Evolutionary conservation across 2,888 invertebrate species (phyloP).

Genomic region (Rotaria macrura): DNA sequence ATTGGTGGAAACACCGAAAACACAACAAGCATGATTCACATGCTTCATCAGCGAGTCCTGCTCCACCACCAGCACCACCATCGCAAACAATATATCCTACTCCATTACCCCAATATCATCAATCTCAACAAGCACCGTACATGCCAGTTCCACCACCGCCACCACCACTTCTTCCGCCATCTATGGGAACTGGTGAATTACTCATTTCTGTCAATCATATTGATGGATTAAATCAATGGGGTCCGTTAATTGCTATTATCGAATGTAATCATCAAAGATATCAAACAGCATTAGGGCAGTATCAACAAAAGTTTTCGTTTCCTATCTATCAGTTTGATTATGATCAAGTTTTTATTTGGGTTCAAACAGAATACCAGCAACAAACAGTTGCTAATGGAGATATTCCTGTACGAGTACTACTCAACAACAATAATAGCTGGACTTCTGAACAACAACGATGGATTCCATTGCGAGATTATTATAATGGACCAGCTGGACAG

Average conservation of each 20-base stretch:
- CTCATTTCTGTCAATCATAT: background rate
- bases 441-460: background rate
- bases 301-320: background rate
- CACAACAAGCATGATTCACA: background rate
- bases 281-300: background rate
- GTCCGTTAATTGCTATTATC: background rate
- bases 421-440: background rate
- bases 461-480: background rate
- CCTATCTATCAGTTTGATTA: background rate
- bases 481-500: background rate
- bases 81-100: background rate
- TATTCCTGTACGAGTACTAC: background rate
- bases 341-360: background rate
- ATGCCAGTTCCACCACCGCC: background rate
- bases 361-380: constrained; percentile 1
- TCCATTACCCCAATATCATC: background rate
- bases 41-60: background rate
- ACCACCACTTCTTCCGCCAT: background rate
- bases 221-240: background rate
- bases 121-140: background rate
- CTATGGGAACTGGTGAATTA: background rate
- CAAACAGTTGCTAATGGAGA: background rate
- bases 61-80: background rate
- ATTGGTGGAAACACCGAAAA: background rate
- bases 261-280: constrained; percentile 18